phyloP scores from a whole-genome alignment of 2,888 invertebrate species.

The Drosophila vallismaia region DNA sequence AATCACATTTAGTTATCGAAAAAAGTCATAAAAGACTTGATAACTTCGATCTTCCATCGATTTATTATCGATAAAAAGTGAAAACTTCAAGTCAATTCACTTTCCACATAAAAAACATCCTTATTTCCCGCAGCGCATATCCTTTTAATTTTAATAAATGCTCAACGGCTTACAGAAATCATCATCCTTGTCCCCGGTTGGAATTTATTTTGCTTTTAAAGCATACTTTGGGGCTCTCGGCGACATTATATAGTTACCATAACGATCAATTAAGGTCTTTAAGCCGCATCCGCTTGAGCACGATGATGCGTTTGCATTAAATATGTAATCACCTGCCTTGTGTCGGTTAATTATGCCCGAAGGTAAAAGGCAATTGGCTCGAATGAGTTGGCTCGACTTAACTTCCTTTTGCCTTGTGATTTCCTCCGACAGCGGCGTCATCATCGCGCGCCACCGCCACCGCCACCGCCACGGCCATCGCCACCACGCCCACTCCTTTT shows the following conservation, averaged over 20 bases:
- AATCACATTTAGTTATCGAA: not conserved
- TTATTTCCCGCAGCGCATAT: not conserved
- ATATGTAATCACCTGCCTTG: slow-evolving; percentile 42
- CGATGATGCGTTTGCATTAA: slow-evolving; percentile 25
- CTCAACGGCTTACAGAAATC: slow-evolving; percentile 29
- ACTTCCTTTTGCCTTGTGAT: slow-evolving; percentile 20
- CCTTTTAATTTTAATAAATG: slow-evolving; percentile 48
- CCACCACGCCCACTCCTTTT: slow-evolving; percentile 41
- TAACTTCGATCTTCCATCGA: not conserved
- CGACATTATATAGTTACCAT: slow-evolving; percentile 33
- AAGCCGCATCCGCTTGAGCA: slow-evolving; percentile 24
- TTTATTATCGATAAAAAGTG: not conserved
- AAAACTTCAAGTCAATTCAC: no score
- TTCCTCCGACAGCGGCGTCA: not conserved
- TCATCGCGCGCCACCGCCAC: not conserved
- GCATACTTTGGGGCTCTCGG: slow-evolving; percentile 12
- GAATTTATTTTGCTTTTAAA: slow-evolving; percentile 12
- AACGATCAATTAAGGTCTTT: slow-evolving; percentile 57
- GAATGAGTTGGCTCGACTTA: slow-evolving; percentile 12
- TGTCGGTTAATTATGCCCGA: slow-evolving; percentile 46
- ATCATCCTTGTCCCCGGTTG: not conserved
- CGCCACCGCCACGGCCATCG: not conserved
- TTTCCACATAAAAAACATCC: no score
- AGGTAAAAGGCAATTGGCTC: slow-evolving; percentile 49
- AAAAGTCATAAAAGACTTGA: not conserved